Conservation (phyloP, 2,113 vertebrate genomes). For the Charadrius vociferus region DNA sequence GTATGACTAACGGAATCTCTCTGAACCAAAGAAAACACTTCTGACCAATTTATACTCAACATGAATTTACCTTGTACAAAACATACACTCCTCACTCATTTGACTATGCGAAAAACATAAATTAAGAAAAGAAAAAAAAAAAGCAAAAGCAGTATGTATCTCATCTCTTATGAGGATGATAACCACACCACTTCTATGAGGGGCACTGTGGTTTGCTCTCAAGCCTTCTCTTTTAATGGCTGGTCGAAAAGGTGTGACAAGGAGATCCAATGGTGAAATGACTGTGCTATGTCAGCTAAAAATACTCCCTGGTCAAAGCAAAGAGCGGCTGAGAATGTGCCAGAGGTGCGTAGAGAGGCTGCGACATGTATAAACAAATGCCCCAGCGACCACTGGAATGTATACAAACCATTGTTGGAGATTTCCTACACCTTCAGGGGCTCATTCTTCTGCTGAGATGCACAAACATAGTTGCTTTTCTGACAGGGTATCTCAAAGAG, state of each 20-base stretch:
- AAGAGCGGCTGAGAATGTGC: neutral
- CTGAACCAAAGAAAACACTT: neutral
- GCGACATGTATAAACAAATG: neutral
- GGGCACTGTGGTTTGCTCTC: neutral
- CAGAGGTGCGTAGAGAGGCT: slow-evolving; percentile 6
- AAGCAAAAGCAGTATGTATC: neutral
- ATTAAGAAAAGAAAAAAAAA: neutral
- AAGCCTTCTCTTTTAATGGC: neutral
- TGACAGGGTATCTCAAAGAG: slow-evolving; percentile 51
- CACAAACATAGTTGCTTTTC: slow-evolving; percentile 59
- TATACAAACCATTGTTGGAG: slow-evolving; percentile 27
- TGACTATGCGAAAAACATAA: neutral
- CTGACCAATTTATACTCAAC: neutral
- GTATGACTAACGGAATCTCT: neutral
- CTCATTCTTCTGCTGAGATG: slow-evolving; percentile 56
- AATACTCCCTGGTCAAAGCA: slow-evolving; percentile 14
- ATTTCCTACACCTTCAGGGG: slow-evolving; percentile 58
- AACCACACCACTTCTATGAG: neutral
- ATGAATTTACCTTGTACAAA: neutral
- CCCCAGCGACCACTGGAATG: neutral
- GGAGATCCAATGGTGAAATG: neutral
- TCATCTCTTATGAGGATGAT: neutral
- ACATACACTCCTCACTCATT: neutral
- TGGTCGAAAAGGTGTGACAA: neutral
- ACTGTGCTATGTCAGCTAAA: slow-evolving; percentile 1